Evolutionary conservation across 1,140 invertebrate genomes (phyloP), one percentile per base, ranked within the genome.

Genomic region (Stenopsyche tienmushanensis): DNA sequence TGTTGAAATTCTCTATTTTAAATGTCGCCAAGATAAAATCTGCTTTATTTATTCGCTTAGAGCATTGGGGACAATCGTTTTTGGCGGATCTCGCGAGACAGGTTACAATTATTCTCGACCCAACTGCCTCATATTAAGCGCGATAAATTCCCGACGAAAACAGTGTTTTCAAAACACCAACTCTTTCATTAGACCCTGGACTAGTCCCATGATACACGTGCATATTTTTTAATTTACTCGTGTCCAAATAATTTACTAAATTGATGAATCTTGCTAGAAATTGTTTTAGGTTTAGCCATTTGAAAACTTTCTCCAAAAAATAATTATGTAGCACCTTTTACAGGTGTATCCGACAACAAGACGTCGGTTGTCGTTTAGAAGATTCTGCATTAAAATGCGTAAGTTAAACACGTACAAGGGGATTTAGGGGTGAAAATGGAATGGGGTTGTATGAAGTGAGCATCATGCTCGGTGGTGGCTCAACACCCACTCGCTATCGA

Each of bases 401-500:
- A 65, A 65, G 63, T 65, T 65, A 65, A 65, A 65, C 54, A 65
- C 26, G 49, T 26, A 25, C 44, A 34, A 55, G 62, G 42, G 50
- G 17, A 39, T 8, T 17, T 13, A 26, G 23, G 8, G 20, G 42
- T 54, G 17, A 29, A 29, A 17, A 41, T 21, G 15, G 21, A 26
- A 25, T 45, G 52, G 54, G 54, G 39, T n/a, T 26, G 59, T 25
- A 49, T 49, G 59, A 62, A 50, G 42, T 62, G 59, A 62, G 59
- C 59, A 62, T 50, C 18, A 13, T 15, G 17, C 13, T 17, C 8
- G n/a, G 24, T 8, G 53, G 23, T 21, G 9, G 8, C 50, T 20
- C 20, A 20, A 17, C 26, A 21, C 29, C 21, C 57, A 29, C 29
- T 15, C 57, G 15, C 10, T 59, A 41, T 59, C 13, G 29, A 21